Evolutionary conservation across 2,113 vertebrate species (phyloP).

Genomic region (Spea bombifrons): DNA sequence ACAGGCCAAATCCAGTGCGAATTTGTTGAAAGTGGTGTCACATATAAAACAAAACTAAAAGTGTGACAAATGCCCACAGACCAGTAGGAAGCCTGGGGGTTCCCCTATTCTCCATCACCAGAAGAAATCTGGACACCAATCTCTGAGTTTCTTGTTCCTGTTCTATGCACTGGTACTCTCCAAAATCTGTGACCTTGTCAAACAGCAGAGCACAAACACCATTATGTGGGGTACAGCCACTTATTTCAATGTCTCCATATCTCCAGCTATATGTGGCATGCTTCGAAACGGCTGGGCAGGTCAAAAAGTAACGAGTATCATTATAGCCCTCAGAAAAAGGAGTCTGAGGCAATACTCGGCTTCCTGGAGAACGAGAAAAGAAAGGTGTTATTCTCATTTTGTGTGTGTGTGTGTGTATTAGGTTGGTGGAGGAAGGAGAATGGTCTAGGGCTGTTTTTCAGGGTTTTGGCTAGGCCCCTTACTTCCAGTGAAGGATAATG

Average conservation of each 20-base stretch:
- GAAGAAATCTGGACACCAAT: background rate
- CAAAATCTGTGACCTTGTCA: background rate
- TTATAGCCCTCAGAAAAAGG: no score
- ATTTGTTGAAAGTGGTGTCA: background rate
- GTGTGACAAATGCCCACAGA: background rate
- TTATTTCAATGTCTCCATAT: background rate
- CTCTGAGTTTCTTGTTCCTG: background rate
- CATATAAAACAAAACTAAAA: background rate
- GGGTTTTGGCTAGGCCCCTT: no score
- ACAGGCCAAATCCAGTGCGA: no score
- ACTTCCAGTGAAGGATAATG: no score
- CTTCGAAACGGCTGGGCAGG: conserved; percentile 13
- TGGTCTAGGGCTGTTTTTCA: no score
- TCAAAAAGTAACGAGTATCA: background rate
- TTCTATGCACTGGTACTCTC: conserved; percentile 1
- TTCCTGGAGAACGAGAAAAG: no score
- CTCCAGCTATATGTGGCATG: background rate
- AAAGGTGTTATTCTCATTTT: no score
- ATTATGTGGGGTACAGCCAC: background rate
- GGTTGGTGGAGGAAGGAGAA: no score
- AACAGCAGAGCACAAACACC: background rate
- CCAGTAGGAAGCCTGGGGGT: background rate
- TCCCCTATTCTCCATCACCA: background rate
- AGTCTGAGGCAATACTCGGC: no score
- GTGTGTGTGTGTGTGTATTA: no score